Evolutionary conservation across 1,140 invertebrate species (phyloP).

Genomic region (Drosophila tropicalis): DNA sequence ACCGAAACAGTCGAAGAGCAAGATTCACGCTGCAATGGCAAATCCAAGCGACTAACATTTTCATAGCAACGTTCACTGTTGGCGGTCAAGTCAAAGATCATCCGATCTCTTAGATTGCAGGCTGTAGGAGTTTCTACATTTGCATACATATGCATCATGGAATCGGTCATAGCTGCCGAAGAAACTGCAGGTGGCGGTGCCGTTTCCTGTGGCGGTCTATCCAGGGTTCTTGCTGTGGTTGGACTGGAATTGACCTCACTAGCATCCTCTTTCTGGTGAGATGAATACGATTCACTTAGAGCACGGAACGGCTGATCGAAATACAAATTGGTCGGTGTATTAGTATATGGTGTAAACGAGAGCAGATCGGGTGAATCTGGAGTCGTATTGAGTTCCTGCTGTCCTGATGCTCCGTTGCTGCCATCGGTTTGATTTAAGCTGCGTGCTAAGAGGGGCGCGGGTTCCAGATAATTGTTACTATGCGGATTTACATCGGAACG

Average conservation of each 20-base stretch:
- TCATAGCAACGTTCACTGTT: slow-evolving; percentile 70
- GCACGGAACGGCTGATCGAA: slow-evolving; percentile 69
- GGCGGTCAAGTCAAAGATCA: slow-evolving; percentile 46
- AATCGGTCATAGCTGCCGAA: slow-evolving; percentile 36
- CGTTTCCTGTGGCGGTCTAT: slow-evolving; percentile 82
- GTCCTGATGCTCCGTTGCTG: not conserved
- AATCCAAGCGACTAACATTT: slow-evolving; percentile 65
- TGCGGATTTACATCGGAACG: slow-evolving; percentile 54
- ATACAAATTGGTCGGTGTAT: slow-evolving; percentile 63
- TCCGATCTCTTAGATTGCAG: slow-evolving; percentile 24
- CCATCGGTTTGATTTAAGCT: slow-evolving; percentile 23
- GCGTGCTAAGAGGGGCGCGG: slow-evolving; percentile 54
- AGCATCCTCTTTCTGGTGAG: slow-evolving; percentile 66
- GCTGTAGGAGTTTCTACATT: slow-evolving; percentile 60
- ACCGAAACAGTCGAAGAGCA: not conserved
- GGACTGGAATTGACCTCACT: slow-evolving; percentile 31
- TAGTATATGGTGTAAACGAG: slow-evolving; percentile 41
- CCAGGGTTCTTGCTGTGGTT: slow-evolving; percentile 51
- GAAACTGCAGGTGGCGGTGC: slow-evolving; percentile 57
- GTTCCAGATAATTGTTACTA: slow-evolving; percentile 75
- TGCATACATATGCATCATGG: slow-evolving; percentile 66
- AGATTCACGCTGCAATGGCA: slow-evolving; percentile 54
- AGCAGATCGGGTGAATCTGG: slow-evolving; percentile 84
- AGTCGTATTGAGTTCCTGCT: slow-evolving; percentile 10
- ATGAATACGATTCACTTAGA: slow-evolving; percentile 46